phyloP scores from a whole-genome alignment of 2,888 invertebrate species.

The Drosophila pegasa region DNA sequence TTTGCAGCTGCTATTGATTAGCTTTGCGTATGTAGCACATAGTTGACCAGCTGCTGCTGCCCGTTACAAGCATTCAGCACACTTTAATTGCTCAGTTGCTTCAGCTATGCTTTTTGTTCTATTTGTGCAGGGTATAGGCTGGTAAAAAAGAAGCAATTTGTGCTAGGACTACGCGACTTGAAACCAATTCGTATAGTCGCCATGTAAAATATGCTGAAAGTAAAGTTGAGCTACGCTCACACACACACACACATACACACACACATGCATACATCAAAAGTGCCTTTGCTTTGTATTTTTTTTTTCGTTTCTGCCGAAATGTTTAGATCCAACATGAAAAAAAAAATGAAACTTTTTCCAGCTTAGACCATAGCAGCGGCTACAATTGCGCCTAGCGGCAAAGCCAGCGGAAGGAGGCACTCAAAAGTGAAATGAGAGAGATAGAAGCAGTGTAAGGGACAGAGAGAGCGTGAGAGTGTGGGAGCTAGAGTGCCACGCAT shows the following conservation, averaged over 20 bases:
- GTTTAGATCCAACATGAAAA: conserved; percentile 48
- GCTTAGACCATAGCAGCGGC: conserved; percentile 25
- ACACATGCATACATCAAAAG: conserved; percentile 12
- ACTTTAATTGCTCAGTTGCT: background rate
- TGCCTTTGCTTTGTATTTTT: conserved; percentile 38
- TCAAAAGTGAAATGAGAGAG: background rate
- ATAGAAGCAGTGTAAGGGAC: too few relatives aligned
- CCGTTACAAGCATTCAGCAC: background rate
- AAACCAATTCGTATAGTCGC: conserved; percentile 40
- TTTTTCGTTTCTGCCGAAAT: conserved; percentile 53
- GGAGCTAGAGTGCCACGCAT: conserved; percentile 40
- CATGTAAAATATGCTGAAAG: conserved; percentile 48
- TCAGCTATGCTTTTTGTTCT: background rate
- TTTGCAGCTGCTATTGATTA: background rate
- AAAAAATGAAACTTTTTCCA: conserved; percentile 38
- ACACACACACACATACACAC: conserved; percentile 24
- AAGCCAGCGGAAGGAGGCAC: conserved; percentile 5
- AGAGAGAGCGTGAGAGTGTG: too few relatives aligned
- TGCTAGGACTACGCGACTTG: conserved; percentile 17
- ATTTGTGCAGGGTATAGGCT: conserved; percentile 11
- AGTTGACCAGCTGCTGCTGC: background rate
- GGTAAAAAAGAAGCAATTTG: conserved; percentile 45
- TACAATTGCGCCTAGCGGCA: conserved; percentile 22
- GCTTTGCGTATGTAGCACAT: background rate
- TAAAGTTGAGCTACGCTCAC: conserved; percentile 45